These are phyloP conservation scores for Dicrurus megarhynchus DNA, from an alignment of 2,113 vertebrate species.

Conservation along the genomic window DNA sequence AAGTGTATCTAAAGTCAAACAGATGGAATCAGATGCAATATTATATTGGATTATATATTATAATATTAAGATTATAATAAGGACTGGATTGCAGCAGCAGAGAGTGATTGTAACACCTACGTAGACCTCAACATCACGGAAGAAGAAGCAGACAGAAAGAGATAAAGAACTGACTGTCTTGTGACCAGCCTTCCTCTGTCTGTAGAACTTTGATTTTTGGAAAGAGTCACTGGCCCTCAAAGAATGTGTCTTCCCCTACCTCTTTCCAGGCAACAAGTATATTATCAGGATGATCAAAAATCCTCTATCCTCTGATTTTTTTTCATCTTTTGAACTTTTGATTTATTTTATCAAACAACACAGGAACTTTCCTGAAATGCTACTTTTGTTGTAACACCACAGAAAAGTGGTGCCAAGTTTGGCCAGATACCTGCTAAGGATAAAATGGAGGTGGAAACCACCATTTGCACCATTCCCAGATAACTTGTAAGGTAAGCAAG, in stretches of 20 bases:
- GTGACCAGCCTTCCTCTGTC: background rate
- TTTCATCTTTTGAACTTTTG: background rate
- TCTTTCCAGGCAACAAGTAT: background rate
- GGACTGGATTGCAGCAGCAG: background rate
- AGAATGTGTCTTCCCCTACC: background rate
- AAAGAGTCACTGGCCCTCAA: background rate
- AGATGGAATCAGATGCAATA: background rate
- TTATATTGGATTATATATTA: background rate
- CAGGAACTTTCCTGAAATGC: background rate
- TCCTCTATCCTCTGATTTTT: background rate
- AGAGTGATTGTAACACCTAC: background rate
- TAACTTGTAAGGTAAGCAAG: slow-evolving; percentile 11
- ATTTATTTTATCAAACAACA: background rate
- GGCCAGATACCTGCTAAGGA: background rate
- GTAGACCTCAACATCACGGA: background rate
- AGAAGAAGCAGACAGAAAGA: background rate
- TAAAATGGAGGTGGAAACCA: background rate
- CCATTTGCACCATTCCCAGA: background rate
- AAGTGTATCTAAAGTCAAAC: background rate
- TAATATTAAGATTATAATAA: background rate
- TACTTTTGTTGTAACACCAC: background rate
- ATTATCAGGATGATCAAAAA: background rate
- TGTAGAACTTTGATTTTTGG: background rate
- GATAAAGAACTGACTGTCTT: background rate
- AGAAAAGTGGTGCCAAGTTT: background rate